These are phyloP conservation scores for Tolypeutes matacus DNA, from an alignment of 2,797 vertebrate species.

Conservation along the genomic window DNA sequence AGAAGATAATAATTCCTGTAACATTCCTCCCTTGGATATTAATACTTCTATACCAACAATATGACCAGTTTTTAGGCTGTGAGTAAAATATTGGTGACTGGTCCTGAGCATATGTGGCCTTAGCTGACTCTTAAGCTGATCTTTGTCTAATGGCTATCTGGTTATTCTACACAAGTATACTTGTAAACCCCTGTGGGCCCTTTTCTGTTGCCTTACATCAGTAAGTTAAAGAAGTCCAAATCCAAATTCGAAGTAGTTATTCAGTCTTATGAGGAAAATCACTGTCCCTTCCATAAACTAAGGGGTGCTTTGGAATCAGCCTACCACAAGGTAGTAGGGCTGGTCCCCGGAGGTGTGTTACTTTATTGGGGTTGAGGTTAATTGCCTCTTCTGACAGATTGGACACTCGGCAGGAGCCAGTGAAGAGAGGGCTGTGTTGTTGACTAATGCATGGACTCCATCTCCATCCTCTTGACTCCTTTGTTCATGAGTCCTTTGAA, in stretches of 20 bases:
- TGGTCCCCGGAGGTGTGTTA: not conserved
- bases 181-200: not conserved
- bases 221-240: slow-evolving; percentile 42
- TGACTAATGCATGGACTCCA: not conserved
- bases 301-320: not conserved
- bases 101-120: not conserved
- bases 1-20: slow-evolving; percentile 15
- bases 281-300: not conserved
- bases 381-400: not conserved
- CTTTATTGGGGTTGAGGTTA: not conserved
- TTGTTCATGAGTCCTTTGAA: not conserved
- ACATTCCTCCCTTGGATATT: not conserved
- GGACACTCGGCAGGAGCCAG: not conserved
- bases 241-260: slow-evolving; percentile 29
- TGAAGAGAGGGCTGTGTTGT: not conserved
- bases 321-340: not conserved
- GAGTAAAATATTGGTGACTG: not conserved
- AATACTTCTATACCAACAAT: not conserved
- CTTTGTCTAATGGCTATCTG: not conserved
- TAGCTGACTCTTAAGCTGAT: not conserved
- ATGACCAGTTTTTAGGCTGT: not conserved
- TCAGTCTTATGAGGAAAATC: slow-evolving; percentile 56
- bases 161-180: not conserved
- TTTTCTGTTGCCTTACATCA: slow-evolving; percentile 9
- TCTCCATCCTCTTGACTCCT: not conserved